A percentile compares a stretch with the other conserved stretches of the same genome.
Conservation (phyloP, 2,113 vertebrate species). For the Aviceda subcristata region DNA sequence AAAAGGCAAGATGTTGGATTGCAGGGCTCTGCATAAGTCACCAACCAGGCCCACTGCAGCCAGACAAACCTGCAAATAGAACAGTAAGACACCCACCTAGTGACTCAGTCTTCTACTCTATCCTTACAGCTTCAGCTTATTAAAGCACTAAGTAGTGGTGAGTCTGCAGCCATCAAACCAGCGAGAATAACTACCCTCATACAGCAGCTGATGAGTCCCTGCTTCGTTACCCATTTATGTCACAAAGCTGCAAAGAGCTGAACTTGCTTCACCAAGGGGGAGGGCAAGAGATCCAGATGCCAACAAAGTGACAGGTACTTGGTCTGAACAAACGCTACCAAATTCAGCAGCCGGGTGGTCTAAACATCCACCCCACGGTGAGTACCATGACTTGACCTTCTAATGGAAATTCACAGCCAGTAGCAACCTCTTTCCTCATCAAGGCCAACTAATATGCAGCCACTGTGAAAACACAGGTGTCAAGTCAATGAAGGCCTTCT, state of each 20-base stretch:
- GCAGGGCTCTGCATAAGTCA: constrained; percentile 92
- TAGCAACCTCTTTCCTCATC: background rate
- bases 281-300: background rate
- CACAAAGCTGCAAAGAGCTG: background rate
- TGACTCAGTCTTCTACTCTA: background rate
- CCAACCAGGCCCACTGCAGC: constrained; percentile 94
- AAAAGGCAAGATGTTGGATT: constrained; percentile 93
- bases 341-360: background rate
- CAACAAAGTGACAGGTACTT: background rate
- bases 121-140: background rate
- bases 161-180: background rate
- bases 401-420: background rate
- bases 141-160: background rate
- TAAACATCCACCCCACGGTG: accelerated
- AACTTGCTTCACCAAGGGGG: background rate
- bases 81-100: background rate
- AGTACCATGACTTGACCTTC: background rate
- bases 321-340: background rate
- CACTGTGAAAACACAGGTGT: background rate
- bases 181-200: accelerated
- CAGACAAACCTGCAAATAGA: constrained; percentile 88
- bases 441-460: background rate
- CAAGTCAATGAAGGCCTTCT: background rate
- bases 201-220: background rate
- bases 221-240: background rate